Percentiles rank a stretch among this genome's conserved stretches.
Conservation (phyloP, 2,113 vertebrate species). For the Procavia capensis region DNA sequence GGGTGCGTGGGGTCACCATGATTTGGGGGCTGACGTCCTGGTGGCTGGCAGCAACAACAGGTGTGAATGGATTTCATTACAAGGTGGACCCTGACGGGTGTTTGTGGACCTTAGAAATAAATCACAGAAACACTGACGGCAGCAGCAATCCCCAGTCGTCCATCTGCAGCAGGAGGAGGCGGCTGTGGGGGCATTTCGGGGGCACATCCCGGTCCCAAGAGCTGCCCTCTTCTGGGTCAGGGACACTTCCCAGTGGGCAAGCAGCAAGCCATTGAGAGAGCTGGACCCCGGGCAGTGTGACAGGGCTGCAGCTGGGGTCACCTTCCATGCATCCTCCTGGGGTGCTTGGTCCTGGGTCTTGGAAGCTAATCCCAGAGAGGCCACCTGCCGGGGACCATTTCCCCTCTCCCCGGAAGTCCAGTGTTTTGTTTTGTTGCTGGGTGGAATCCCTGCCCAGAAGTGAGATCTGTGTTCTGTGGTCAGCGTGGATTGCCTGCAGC, state of each 20-base stretch:
- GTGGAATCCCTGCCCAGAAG: conserved; percentile 74
- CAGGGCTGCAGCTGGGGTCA: neutral
- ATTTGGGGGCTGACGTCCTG: neutral
- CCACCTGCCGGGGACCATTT: neutral
- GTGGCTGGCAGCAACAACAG: neutral
- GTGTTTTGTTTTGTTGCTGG: conserved; percentile 87
- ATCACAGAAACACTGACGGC: neutral
- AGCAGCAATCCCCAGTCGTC: neutral
- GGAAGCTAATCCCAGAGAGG: neutral
- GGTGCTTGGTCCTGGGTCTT: neutral
- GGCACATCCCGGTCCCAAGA: neutral
- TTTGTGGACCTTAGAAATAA: neutral
- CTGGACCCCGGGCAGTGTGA: neutral
- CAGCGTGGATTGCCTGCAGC: conserved; percentile 53
- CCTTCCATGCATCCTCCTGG: conserved; percentile 50
- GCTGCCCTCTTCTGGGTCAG: neutral
- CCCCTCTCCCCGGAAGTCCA: neutral
- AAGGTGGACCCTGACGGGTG: neutral
- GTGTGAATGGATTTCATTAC: neutral
- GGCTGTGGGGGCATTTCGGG: neutral
- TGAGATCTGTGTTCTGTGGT: conserved; percentile 74
- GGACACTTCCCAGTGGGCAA: neutral
- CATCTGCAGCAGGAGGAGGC: neutral
- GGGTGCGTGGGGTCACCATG: neutral
- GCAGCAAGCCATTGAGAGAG: neutral